Evolutionary conservation across 2,797 vertebrate species (phyloP), one percentile per base, ranked within the genome.

Genomic region (Gobionotothen gibberifrons): DNA sequence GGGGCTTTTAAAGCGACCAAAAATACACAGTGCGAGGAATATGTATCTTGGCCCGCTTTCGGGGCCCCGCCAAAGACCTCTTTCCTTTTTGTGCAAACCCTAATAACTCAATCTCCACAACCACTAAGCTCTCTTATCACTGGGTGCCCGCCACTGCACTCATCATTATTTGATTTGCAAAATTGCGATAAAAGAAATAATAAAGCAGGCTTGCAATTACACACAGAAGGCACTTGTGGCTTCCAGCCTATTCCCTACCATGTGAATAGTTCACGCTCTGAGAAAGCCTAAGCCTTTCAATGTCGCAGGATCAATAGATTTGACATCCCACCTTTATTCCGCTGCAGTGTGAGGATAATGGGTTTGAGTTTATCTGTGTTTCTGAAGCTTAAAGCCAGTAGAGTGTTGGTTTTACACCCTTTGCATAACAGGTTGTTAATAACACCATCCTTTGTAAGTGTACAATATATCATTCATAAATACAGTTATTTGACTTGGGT

Each of bases 121-220:
- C 88, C 86, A 78, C 90, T 87, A 91, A 89, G 83, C 86, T 85
- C 77, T 90, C 87, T 90, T 88, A 89, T 91, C 90, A 85, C 80
- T 44, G 82, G 81, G 48, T 67, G 78, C 84, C 82, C 66, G 80
- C 86, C 73, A 46, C 85, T 81, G 85, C 89, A 90, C 89, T 92
- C 87, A 73, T 89, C 84, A 86, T 89, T 87, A 91, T 90, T 91
- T 89, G 81, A 93, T 89, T 92, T 92, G 86, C 76, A 80, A 92
- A 91, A 92, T 89, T 87, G 87, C 83, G 87, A 90, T 87, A 89
- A 90, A 36, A 36, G 8, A 36, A 36, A 36, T 85, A 88, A 81
- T 88, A 86, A 88, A 88, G 85, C 87, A 76, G 86, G 66, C 80
- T 89, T 59, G 83, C 84, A 76, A 69, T 85, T 83, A 72, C 83